These are phyloP conservation scores for Isichthys henryi DNA, from an alignment of 2,113 vertebrate genomes.

Conservation along the genomic window DNA sequence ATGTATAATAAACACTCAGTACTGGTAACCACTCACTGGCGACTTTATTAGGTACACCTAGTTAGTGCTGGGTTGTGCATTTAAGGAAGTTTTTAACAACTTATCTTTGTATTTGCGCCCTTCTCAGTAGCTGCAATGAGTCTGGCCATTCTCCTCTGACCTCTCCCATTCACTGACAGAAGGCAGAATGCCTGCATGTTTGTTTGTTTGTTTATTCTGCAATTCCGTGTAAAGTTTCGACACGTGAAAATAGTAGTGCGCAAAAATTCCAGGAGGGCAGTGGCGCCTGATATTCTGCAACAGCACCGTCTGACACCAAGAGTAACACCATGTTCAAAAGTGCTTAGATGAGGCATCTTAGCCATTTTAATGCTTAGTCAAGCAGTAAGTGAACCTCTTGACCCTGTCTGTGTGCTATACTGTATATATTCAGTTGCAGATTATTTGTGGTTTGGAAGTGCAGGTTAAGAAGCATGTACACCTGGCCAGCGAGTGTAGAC, in stretches of 20 bases:
- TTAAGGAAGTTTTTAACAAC: not conserved
- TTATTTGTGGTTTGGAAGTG: not conserved
- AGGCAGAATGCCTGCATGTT: not conserved
- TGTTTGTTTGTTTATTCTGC: not conserved
- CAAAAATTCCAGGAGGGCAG: not conserved
- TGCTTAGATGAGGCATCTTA: not conserved
- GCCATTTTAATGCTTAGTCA: not conserved
- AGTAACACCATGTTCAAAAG: not conserved
- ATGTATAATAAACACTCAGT: constrained; percentile 15
- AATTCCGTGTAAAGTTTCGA: not conserved
- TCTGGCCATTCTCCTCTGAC: not conserved
- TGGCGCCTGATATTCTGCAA: not conserved
- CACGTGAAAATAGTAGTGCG: not conserved
- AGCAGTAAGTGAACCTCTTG: not conserved
- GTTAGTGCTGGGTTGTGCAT: not conserved
- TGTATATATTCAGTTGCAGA: not conserved
- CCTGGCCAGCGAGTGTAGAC: not conserved
- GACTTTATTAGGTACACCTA: not conserved
- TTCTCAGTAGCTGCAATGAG: not conserved
- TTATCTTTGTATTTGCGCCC: not conserved
- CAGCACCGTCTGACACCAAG: not conserved
- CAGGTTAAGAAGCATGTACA: not conserved
- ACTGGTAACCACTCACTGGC: constrained; percentile 3
- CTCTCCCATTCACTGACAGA: not conserved
- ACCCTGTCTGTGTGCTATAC: not conserved